Percentiles rank a stretch among this genome's conserved stretches.
phyloP scores from a whole-genome alignment of 1,140 invertebrate species.

The Yoshiicerus persimilis region DNA sequence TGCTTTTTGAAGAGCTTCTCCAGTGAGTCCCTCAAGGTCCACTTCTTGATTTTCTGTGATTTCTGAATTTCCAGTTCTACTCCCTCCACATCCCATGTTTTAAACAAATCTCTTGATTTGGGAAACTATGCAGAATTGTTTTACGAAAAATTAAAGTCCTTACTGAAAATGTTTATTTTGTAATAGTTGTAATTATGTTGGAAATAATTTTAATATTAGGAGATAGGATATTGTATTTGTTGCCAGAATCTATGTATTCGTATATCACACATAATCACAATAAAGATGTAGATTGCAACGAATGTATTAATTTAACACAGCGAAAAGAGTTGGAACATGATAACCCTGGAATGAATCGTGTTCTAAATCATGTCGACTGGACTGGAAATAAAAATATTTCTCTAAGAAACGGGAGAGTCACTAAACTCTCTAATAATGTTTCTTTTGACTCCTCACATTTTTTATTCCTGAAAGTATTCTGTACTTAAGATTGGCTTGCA shows the following conservation, averaged over 20 bases:
- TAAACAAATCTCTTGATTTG: background rate
- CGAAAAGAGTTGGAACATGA: background rate
- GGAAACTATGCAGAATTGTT: no score
- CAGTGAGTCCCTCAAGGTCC: background rate
- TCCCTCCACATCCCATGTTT: background rate
- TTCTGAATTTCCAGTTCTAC: background rate
- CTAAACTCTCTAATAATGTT: background rate
- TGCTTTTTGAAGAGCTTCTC: background rate
- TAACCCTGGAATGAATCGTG: background rate
- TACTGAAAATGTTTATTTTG: no score
- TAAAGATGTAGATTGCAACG: background rate
- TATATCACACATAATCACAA: background rate
- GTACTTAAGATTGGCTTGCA: background rate
- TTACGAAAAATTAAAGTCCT: no score
- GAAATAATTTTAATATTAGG: no score
- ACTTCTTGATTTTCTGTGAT: background rate
- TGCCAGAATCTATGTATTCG: no score
- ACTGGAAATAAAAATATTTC: background rate
- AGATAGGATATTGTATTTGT: background rate
- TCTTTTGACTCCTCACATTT: background rate
- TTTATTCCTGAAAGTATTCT: background rate
- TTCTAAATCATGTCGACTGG: background rate
- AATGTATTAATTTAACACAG: background rate
- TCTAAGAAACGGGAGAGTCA: background rate
- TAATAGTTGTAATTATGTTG: background rate